Conservation (phyloP, 2,797 vertebrate genomes). For the Pelodytes ibericus region DNA sequence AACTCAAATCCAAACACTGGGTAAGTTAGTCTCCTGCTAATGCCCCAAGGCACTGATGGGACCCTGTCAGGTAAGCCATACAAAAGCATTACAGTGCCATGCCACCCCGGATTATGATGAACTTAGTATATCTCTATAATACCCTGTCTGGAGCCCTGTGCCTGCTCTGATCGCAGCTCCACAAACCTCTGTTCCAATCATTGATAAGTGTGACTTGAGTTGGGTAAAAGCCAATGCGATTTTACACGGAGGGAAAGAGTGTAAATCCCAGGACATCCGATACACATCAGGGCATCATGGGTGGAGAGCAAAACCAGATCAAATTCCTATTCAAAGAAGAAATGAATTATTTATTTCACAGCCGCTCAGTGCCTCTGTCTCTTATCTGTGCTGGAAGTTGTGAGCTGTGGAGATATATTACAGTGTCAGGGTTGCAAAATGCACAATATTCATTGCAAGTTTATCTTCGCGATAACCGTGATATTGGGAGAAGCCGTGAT, state of each 20-base stretch:
- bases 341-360: constrained; percentile 89
- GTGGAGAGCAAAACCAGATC: constrained; percentile 78
- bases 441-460: constrained; percentile 67
- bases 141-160: not conserved
- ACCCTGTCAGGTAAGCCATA: no score
- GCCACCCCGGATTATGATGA: no score
- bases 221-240: no score
- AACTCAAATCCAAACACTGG: no score
- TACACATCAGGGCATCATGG: constrained; percentile 90
- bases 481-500: constrained; percentile 72
- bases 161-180: not conserved
- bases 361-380: constrained; percentile 72
- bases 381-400: constrained; percentile 69
- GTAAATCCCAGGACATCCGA: constrained; percentile 80
- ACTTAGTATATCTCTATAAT: no score
- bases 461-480: constrained; percentile 70
- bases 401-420: constrained; percentile 51
- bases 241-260: constrained; percentile 58
- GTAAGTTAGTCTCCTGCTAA: no score
- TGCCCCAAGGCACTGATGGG: no score
- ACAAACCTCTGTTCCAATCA: not conserved
- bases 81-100: no score
- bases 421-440: constrained; percentile 28
- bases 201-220: not conserved
- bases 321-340: constrained; percentile 80